Conservation (phyloP, 2,888 invertebrate genomes). For the Dioctria rufipes region DNA sequence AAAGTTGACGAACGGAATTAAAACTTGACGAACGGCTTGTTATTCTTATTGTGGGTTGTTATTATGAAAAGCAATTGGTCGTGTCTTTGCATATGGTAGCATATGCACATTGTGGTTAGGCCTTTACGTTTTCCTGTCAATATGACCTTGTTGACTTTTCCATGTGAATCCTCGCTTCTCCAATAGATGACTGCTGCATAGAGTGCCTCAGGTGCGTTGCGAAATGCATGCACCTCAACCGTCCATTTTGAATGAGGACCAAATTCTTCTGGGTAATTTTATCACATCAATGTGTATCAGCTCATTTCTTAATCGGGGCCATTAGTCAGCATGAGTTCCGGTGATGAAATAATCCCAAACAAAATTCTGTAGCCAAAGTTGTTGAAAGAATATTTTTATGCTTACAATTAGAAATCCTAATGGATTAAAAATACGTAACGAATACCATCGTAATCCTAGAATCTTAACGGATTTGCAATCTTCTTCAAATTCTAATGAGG, state of each 20-base stretch:
- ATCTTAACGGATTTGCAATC: neutral
- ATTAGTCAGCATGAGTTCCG: neutral
- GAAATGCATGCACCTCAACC: neutral
- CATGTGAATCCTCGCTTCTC: too few relatives aligned
- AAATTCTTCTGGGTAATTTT: neutral
- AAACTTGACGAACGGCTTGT: too few relatives aligned
- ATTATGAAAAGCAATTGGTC: too few relatives aligned
- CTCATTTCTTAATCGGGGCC: neutral
- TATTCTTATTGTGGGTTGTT: too few relatives aligned
- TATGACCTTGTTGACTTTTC: neutral
- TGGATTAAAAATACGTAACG: neutral
- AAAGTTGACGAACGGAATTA: too few relatives aligned
- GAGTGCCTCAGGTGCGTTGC: neutral
- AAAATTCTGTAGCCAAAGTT: neutral
- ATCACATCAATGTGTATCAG: neutral
- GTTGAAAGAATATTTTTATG: neutral
- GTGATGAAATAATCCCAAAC: too few relatives aligned
- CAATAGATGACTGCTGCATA: constrained; percentile 7
- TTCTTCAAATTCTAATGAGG: neutral
- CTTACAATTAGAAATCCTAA: neutral
- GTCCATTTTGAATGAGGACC: neutral
- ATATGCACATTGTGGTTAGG: too few relatives aligned
- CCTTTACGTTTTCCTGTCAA: constrained; percentile 14
- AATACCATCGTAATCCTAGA: neutral
- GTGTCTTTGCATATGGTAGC: too few relatives aligned